Evolutionary conservation across 1,140 invertebrate species (phyloP), one percentile per base, ranked within the genome.

Genomic region (Medauroidea extradentata): DNA sequence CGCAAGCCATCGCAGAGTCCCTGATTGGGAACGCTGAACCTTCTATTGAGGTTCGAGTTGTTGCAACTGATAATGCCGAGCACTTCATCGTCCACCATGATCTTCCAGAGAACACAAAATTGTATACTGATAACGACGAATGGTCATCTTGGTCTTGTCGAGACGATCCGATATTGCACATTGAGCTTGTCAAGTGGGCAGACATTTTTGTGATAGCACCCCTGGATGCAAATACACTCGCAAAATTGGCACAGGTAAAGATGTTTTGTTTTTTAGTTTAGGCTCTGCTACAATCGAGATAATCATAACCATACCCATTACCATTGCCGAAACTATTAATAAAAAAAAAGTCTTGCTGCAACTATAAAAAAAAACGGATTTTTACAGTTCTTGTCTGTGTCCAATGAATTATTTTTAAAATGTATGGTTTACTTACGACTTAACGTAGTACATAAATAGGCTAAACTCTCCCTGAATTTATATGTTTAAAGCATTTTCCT

Each of bases 121-220:
- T 96, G 18, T 84, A 86, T 48, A 83, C 82, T 23, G 96, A 99
- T 76, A 79, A 82, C 18, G 87, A 91, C 67, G 97, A 99, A 79
- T 99, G 97, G 96, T 76, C 80, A 1, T 77, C 80, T n/a, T 99
- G 96, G 96, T 85, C 87, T 56, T 81, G 84, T 43, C 79, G 94
- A 63, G 92, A 92, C 0, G 97, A 99, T 83, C 94, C 95, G 5
- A 91, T 99, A 0, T 69, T 99, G 0, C 98, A 99, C 70, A 98
- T 99, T 64, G 94, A 99, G 63, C 78, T 99, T 3, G 84, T 88
- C 8, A 94, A 96, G 74, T 98, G 95, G 95, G 96, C 97, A 0
- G 93, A 99, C 75, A 63, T 96, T 14, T 78, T 98, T 65, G 66
- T 99, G 0, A 90, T 99, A 65, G 94, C 96, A 23, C 98, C 98